phyloP scores from a whole-genome alignment of 2,888 invertebrate species.

The Melieria crassipennis region DNA sequence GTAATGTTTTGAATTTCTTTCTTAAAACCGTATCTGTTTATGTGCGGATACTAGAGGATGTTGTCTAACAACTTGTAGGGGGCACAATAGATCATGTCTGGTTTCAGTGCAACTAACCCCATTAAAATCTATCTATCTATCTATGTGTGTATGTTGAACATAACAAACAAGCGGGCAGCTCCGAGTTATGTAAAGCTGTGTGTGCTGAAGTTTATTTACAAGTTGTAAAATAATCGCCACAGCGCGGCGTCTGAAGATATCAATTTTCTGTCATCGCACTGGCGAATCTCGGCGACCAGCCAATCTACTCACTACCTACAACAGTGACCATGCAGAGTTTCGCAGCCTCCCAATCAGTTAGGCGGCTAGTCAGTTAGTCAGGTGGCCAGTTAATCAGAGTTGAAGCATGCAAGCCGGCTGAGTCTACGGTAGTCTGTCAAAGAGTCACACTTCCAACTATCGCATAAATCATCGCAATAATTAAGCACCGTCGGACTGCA shows the following conservation, averaged over 20 bases:
- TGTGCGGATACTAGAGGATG: too few relatives aligned
- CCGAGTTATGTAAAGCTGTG: too few relatives aligned
- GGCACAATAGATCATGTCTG: too few relatives aligned
- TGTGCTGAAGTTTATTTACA: neutral
- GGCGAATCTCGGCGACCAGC: neutral
- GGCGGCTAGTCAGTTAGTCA: neutral
- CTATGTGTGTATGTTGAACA: too few relatives aligned
- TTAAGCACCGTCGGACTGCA: conserved; percentile 39
- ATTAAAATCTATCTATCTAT: too few relatives aligned
- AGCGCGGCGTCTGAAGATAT: neutral
- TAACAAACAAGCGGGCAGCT: too few relatives aligned
- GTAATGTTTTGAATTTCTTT: too few relatives aligned
- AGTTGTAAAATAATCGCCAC: conserved; percentile 4
- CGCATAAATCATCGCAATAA: conserved; percentile 56
- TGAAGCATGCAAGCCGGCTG: too few relatives aligned
- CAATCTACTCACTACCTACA: neutral
- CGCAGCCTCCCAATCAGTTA: neutral
- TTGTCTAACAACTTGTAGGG: too few relatives aligned
- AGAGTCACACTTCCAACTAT: conserved; percentile 44
- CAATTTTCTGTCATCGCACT: conserved; percentile 14
- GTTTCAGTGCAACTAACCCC: too few relatives aligned
- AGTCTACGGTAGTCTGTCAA: neutral
- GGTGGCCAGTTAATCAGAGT: too few relatives aligned
- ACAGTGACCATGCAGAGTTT: neutral
- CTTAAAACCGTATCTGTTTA: too few relatives aligned